Evolutionary conservation across 2,797 vertebrate genomes (phyloP), one percentile per base, ranked within the genome.

Genomic region (Lateolabrax maculatus): DNA sequence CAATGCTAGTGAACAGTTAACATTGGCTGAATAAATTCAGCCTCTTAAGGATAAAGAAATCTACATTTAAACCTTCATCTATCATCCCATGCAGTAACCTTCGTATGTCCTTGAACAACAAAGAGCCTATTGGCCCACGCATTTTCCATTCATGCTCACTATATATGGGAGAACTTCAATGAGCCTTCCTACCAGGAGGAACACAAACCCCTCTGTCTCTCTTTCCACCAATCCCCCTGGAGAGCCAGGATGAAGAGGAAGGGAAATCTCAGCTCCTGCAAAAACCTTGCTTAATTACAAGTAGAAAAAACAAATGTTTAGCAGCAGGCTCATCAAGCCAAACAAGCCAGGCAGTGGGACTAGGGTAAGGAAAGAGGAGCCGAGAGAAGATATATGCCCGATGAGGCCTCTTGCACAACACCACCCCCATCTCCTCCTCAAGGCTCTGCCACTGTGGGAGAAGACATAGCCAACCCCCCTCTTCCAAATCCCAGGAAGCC

Each of bases 121-220:
- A 91, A 92, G 82, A 82, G 64, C 68, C 63, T 67, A 77, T 41
- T 80, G 81, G 85, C 87, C 90, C 86, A 91, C 80, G 58, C 88
- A 60, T 72, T 84, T 84, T 89, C 84, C 87, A 90, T 90, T 92
- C 89, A 90, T 76, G 83, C 76, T 85, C 85, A 65, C 67, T 77
- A 87, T 87, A 86, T 84, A 90, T 88, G 83, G 79, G 77, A 90
- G 82, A 93, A 90, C 89, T 89, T 91, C 85, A 91, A 86, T 85
- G 73, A 84, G 84, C 36, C 57, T 75, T 77, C 81, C 79, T 69
- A 87, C 61, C 66, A 85, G 81, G 69, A 90, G 70, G 48, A 84
- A 89, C 87, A 86, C 84, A 87, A 89, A 61, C 72, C 63, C 69
- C 58, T 77, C 77, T 62, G 56, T 80, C 74, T 90, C 78, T 81